Percentiles rank a stretch among this genome's conserved stretches.
These are phyloP conservation scores for Deilephila porcellus DNA, from an alignment of 2,888 invertebrate species.

Conservation along the genomic window DNA sequence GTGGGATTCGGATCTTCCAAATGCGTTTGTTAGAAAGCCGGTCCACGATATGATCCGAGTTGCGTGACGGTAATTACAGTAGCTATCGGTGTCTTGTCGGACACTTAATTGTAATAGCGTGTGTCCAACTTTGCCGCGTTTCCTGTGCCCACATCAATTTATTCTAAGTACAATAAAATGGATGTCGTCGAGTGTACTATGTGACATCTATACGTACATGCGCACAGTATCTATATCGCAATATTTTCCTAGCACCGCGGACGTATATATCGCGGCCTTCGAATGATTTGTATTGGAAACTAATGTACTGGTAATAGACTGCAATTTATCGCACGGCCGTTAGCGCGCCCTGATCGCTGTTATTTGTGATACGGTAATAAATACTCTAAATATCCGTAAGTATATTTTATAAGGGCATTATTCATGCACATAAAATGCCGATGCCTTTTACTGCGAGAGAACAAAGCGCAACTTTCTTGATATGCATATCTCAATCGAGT, in stretches of 20 bases:
- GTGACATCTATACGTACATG: conserved; percentile 11
- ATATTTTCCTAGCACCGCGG: background rate
- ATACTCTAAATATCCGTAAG: conserved; percentile 12
- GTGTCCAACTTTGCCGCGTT: conserved; percentile 52
- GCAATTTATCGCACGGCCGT: conserved; percentile 20
- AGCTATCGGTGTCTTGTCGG: conserved; percentile 68
- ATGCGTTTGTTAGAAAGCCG: conserved; percentile 48
- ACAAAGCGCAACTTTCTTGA: conserved; percentile 8
- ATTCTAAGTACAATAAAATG: conserved; percentile 35
- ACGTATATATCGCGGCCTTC: background rate
- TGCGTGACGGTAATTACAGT: conserved; percentile 75
- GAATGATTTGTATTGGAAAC: conserved; percentile 24
- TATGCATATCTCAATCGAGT: conserved; percentile 13
- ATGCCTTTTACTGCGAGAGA: background rate
- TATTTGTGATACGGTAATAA: conserved; percentile 23
- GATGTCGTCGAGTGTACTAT: conserved; percentile 27
- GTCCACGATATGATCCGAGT: conserved; percentile 49
- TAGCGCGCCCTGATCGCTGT: background rate
- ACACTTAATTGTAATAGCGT: conserved; percentile 70
- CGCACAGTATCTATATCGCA: background rate
- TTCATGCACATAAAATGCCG: conserved; percentile 17
- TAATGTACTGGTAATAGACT: conserved; percentile 25
- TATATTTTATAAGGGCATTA: conserved; percentile 23
- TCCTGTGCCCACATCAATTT: conserved; percentile 61
- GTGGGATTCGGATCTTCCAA: conserved; percentile 52